A percentile compares a stretch with the other conserved stretches of the same genome.
Conservation (phyloP, 2,113 vertebrate species). For the Rhea pennata region DNA sequence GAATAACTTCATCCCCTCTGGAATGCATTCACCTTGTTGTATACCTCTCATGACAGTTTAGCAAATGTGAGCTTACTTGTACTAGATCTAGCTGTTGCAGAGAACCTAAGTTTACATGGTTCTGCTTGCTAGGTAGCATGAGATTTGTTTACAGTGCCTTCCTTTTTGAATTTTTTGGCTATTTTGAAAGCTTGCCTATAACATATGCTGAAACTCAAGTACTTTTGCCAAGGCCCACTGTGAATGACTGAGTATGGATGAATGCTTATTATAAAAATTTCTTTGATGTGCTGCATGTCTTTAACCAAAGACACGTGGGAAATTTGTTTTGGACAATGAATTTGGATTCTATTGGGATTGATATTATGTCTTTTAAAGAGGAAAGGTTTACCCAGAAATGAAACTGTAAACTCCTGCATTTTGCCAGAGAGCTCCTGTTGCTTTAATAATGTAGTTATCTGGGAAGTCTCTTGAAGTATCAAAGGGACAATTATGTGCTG, state of each 20-base stretch:
- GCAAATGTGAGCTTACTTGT: neutral
- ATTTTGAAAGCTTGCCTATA: neutral
- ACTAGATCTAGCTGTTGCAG: neutral
- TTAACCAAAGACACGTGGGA: neutral
- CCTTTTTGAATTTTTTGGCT: neutral
- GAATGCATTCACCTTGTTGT: neutral
- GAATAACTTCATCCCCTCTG: neutral
- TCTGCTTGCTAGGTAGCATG: neutral
- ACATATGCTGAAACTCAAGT: neutral
- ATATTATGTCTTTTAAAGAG: neutral
- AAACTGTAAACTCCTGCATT: neutral
- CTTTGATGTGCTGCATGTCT: conserved; percentile 37
- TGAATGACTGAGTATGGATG: neutral
- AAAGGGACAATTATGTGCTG: neutral
- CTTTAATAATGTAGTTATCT: conserved; percentile 30
- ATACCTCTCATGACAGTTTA: neutral
- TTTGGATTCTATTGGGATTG: neutral
- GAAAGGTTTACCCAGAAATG: neutral
- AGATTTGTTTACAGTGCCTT: neutral
- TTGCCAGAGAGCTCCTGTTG: conserved; percentile 12
- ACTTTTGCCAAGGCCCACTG: conserved; percentile 30
- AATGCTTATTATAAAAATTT: neutral
- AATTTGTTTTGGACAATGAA: neutral
- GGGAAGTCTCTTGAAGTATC: conserved; percentile 19
- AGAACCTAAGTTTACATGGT: neutral